Evolutionary conservation across 2,888 invertebrate genomes (phyloP), one percentile per base, ranked within the genome.

Genomic region (Diplazon laetatorius): DNA sequence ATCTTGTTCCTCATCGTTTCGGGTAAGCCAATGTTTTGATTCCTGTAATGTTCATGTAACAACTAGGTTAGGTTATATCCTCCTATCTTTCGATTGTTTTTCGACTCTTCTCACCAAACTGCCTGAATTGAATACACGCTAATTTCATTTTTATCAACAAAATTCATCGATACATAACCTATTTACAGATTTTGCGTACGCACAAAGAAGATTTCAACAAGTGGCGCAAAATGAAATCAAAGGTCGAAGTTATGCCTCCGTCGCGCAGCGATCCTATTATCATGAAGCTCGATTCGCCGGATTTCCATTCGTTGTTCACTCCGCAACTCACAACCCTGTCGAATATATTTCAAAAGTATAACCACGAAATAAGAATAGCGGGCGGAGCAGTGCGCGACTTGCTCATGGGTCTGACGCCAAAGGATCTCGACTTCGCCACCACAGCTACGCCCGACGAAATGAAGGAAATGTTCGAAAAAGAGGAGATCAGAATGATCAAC

Each of bases 391-490:
- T 99, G 0, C 94, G 97, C 82, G 97, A 97, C 91, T 92, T 97
- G 35, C 89, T 98, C n/a, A 94, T 95, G 93, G 94, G 94, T 3
- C 93, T 93, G 63, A 91, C 92, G 82, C 98, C 98, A 0, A 95
- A 95, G 87, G 99, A 99, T 91, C 92, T 99, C 62, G 99, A 99
- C 92, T 98, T 99, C 92, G 99, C 99, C 0, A 98, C 99, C 5
- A 96, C 96, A 14, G 99, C 99, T 8, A 99, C 99, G 0, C 99
- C 99, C 0, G 93, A 94, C 14, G 93, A 99, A 92, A 99, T 99
- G 99, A 98, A 97, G 89, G 93, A 94, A 42, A 97, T 99, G 95
- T 98, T 99, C 88, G 94, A 92, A 5, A 92, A 92, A 59, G 97
- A 98, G 92, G 92, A 94, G 65, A 93, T 99, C 25, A 93, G 99